Evolutionary conservation across 37 sponge, comb jelly and placozoan species (phyloP).

Genomic region (Tethya wilhelma): DNA sequence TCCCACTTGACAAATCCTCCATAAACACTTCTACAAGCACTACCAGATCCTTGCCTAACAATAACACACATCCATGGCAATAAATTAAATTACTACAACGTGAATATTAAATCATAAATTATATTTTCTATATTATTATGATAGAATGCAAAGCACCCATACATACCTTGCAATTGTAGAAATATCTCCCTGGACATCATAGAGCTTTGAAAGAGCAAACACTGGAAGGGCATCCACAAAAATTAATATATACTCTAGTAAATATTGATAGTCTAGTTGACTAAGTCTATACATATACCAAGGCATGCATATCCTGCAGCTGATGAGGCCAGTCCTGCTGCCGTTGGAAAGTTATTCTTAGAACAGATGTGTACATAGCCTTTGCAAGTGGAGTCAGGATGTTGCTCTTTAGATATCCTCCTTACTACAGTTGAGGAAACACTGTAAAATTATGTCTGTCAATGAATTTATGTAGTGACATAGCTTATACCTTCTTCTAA

Average conservation of each 20-base stretch:
- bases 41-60: slow-evolving; percentile 92
- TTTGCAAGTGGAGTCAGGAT: not conserved
- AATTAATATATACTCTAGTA: not conserved
- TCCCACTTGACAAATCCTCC: slow-evolving; percentile 98
- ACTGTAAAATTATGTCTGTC: not conserved
- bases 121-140: not conserved
- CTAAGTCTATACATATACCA: slow-evolving; percentile 38
- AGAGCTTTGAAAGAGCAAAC: slow-evolving; percentile 43
- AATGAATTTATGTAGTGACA: not conserved
- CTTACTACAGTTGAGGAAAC: slow-evolving; percentile 26
- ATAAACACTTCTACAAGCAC: slow-evolving; percentile 97
- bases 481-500: slow-evolving; percentile 60
- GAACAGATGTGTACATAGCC: slow-evolving; percentile 83
- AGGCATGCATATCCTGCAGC: slow-evolving; percentile 98
- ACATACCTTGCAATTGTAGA: slow-evolving; percentile 85
- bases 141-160: not conserved
- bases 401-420: slow-evolving; percentile 21
- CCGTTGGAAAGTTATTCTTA: slow-evolving; percentile 95
- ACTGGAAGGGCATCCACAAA: slow-evolving; percentile 10
- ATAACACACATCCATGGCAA: not conserved
- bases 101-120: not conserved
- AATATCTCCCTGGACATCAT: slow-evolving; percentile 67
- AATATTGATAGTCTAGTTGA: not conserved
- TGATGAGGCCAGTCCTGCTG: slow-evolving; percentile 98
- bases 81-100: not conserved